Evolutionary conservation across 30 jellyfish, hydroid and myxozoan genomes (phyloP).

Genomic region (Aurelia sp.): DNA sequence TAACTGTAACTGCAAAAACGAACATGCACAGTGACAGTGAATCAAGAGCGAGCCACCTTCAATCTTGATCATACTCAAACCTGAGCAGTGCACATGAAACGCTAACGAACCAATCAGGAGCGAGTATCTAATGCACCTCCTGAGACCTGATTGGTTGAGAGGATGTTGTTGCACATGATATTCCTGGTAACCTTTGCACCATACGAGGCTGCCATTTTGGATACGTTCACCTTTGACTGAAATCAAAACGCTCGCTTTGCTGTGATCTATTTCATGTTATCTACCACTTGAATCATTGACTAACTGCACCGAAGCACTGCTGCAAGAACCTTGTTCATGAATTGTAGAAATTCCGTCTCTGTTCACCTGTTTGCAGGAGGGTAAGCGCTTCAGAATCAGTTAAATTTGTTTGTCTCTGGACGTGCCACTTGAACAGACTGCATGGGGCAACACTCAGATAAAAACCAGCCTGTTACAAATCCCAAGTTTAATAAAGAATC

Average conservation of each 20-base stretch:
- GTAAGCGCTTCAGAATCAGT: constrained; percentile 45
- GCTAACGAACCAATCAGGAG: constrained; percentile 43
- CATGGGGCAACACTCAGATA: too few species aligned
- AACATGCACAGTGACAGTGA: too few species aligned
- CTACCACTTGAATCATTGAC: too few species aligned
- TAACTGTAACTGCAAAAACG: too few species aligned
- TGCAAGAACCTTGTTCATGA: constrained; percentile 52
- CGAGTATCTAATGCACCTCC: not conserved
- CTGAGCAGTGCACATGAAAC: constrained; percentile 48
- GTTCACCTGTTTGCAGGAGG: constrained; percentile 97
- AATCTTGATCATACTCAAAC: constrained; percentile 4
- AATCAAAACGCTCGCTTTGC: not conserved
- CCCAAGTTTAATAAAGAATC: too few species aligned
- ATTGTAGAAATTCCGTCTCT: constrained; percentile 86
- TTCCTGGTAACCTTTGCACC: constrained; percentile 67
- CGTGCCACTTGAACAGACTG: too few species aligned
- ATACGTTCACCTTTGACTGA: constrained; percentile 54
- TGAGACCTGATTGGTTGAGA: constrained; percentile 31
- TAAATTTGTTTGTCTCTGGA: too few species aligned
- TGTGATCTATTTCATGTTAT: too few species aligned
- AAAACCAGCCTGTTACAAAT: too few species aligned
- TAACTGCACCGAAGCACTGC: too few species aligned
- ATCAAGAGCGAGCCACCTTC: constrained; percentile 4
- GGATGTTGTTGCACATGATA: constrained; percentile 61
- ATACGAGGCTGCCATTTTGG: constrained; percentile 61